Base-by-base conservation (phyloP, 2,797 vertebrate species). In the Labroides dimidiatus region DNA sequence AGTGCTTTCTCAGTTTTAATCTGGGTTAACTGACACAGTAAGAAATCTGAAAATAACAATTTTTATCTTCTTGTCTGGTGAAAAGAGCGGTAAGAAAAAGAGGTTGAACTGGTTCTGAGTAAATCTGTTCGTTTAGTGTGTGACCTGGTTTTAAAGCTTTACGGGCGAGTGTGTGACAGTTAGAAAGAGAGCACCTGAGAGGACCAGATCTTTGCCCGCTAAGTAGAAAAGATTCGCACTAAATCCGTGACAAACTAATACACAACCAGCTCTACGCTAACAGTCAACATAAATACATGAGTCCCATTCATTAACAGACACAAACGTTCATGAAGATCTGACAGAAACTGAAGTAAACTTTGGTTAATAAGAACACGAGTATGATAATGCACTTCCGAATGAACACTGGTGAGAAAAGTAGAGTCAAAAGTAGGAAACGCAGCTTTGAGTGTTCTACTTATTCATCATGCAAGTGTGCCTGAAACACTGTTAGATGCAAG, bases 1-100 rank as follows among this genome's bases (percentile, higher is more conserved):
- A 51, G 50, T 36, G 36, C 55, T 69, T 43, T 56, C 50, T 69
- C 49, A 75, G 44, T 45, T 1, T 33, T 47, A 56, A 36, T 49
- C 23, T 44, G 33, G 49, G 48, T 78, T 47, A 70, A 69, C 41
- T 23, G 3, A 69, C 77, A 65, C 41, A 21, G 64, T 80, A 81
- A 80, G 72, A 91, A 89, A 89, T 19, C 59, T 77, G 57, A 87
- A 81, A 89, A 80, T 10, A 57, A 61, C 11, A 11, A 47, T 37
- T 52, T 73, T 69, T 47, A 44, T 64, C 47, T 49, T 76, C 36
- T 64, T 64, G 75, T 65, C 48, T 75, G 57, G 72, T 74, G 88
- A 81, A 79, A 91, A 85, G 67, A 82, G 64, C 62, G 70, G 75
- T 89, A 89, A 65, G 80, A 84, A 92, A 90, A 91, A 64, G 81